These are phyloP conservation scores for Falco berigora DNA, from an alignment of 2,797 vertebrate species.

Conservation along the genomic window DNA sequence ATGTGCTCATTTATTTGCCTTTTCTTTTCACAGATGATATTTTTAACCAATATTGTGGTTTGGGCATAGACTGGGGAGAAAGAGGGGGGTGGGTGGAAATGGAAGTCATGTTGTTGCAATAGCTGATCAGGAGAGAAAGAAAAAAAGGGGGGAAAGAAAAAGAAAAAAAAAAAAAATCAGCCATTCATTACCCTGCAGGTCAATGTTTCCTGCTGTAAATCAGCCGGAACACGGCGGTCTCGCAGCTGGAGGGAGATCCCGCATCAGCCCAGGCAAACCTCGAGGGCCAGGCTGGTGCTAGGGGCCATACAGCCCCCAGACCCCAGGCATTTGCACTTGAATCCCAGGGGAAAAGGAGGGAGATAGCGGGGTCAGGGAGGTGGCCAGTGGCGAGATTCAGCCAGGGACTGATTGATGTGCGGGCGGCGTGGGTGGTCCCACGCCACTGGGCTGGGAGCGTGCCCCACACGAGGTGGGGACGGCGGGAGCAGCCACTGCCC, in stretches of 20 bases:
- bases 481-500: not conserved
- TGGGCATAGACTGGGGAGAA: conserved; percentile 15
- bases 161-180: not conserved
- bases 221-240: not conserved
- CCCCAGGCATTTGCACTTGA: conserved; percentile 9
- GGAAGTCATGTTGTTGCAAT: not conserved
- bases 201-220: not conserved
- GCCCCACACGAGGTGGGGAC: not conserved
- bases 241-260: not conserved
- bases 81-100: not conserved
- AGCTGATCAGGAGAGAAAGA: not conserved
- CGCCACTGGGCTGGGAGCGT: not conserved
- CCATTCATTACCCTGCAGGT: not conserved
- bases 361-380: not conserved
- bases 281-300: rapidly evolving
- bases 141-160: too few species aligned
- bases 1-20: conserved; percentile 65
- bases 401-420: not conserved
- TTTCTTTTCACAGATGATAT: conserved; percentile 62
- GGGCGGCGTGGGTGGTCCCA: not conserved
- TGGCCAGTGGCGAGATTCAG: not conserved
- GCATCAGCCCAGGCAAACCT: rapidly evolving
- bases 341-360: not conserved
- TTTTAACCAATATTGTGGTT: conserved; percentile 51
- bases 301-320: not conserved